These are phyloP conservation scores for Acanthiza pusilla DNA, from an alignment of 2,797 vertebrate genomes.

Conservation along the genomic window DNA sequence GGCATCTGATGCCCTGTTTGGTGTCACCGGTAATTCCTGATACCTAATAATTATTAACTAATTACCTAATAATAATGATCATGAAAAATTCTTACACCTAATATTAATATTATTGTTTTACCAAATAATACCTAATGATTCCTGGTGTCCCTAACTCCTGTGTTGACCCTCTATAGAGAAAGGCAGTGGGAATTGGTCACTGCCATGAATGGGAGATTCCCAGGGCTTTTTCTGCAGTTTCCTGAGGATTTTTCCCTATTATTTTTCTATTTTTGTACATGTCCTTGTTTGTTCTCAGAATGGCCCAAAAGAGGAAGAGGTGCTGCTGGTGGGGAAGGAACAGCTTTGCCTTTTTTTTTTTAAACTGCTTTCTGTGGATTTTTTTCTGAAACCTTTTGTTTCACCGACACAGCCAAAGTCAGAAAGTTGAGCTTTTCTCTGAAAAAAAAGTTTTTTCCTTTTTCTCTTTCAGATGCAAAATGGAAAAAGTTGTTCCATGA, in stretches of 20 bases:
- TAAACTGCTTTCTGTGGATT: background rate
- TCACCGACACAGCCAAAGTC: fast-evolving
- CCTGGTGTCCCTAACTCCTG: background rate
- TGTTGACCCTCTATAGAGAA: fast-evolving
- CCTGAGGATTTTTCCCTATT: background rate
- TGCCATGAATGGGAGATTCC: background rate
- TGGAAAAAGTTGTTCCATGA: background rate
- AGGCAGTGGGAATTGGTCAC: background rate
- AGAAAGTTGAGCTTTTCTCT: background rate
- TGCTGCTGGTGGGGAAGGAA: background rate
- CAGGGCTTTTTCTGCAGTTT: background rate
- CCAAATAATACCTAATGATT: background rate
- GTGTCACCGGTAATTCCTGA: background rate
- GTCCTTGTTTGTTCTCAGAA: background rate
- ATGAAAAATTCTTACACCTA: background rate
- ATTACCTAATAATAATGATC: background rate
- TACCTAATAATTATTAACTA: background rate
- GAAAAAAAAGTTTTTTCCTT: background rate
- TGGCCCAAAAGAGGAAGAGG: background rate
- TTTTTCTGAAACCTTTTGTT: background rate
- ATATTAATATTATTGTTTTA: background rate
- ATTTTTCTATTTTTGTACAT: background rate
- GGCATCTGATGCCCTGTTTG: background rate
- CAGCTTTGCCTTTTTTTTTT: background rate
- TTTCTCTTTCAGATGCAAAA: background rate